A percentile compares a stretch with the other conserved stretches of the same genome.
Conservation (phyloP, 2,888 invertebrate genomes). For the Adela reaumurella region DNA sequence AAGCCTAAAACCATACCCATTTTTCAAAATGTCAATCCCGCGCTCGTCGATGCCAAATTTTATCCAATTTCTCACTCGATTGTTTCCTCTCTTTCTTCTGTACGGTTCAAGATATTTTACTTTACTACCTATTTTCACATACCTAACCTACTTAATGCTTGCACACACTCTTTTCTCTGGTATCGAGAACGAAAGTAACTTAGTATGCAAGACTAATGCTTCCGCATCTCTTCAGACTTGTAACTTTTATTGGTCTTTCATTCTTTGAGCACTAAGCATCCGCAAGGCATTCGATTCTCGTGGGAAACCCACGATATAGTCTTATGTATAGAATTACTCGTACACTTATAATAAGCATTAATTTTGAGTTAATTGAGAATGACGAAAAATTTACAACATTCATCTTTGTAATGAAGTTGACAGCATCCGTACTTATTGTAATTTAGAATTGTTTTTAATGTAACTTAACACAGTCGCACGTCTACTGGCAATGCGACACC, state of each 20-base stretch:
- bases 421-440: neutral
- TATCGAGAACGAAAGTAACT: no score
- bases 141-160: neutral
- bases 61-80: neutral
- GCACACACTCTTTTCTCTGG: neutral
- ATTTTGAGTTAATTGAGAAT: neutral
- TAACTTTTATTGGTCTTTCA: neutral
- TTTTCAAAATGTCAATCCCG: no score
- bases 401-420: neutral
- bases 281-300: neutral
- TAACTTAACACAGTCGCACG: neutral
- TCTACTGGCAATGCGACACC: neutral
- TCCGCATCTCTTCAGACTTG: neutral
- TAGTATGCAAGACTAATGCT: no score
- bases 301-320: neutral
- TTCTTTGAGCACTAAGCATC: neutral
- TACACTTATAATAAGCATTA: neutral
- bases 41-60: neutral
- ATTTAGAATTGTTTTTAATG: neutral
- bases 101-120: neutral
- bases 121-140: neutral
- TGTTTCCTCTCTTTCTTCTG: neutral
- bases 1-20: no score
- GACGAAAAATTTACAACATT: neutral
- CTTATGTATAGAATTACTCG: neutral